Base-by-base conservation (phyloP, 2,888 invertebrate genomes). In the Lasioglossum leucozonium region DNA sequence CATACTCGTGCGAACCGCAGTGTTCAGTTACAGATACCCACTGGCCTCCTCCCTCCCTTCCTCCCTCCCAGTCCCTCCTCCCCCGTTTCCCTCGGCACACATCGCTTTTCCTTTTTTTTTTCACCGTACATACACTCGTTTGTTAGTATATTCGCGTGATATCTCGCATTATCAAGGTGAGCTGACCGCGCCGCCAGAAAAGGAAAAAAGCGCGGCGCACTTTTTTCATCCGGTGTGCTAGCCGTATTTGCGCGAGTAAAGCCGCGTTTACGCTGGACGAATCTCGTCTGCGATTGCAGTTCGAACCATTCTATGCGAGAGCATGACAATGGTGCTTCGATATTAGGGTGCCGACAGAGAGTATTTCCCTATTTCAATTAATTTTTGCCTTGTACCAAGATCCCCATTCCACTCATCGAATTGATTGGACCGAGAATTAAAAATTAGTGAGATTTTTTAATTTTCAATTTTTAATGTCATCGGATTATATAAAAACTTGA, bases 131-230 rank as follows among this genome's bases (percentile, higher is more conserved):
- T 82, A 11, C 80, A 72, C 82, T 76, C 79, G 83, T 81, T 75
- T 72, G 87, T 79, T 82, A 82, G 85, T 77, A 82, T 84, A 87
- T 79, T 88, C 84, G 89, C 89, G 91, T 88, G 91, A 90, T 91
- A 91, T 90, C 91, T 90, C 90, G 90, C 89, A 89, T 91, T 91
- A 91, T 91, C 91, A 91, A 91, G 91, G 91, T 91, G 88, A 91
- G 82, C 87, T 89, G 88, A 90, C 87, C 86, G 85, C 87, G 87
- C 78, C 69, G 87, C 62, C 81, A 72, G 71, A 77, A 76, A 73
- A 79, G 73, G 67, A 79, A 18, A 81, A 80, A 85, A 75, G 78
- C 81, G 79, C 74, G 84, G 65, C 72, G 85, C 80, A 78, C 80
- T 87, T 87, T 90, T 91, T 90, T 89, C 84, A 85, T 89, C 88